A percentile compares a stretch with the other conserved stretches of the same genome.
Evolutionary conservation across 2,888 invertebrate genomes (phyloP).

Genomic region (Chloromyia formosa): DNA sequence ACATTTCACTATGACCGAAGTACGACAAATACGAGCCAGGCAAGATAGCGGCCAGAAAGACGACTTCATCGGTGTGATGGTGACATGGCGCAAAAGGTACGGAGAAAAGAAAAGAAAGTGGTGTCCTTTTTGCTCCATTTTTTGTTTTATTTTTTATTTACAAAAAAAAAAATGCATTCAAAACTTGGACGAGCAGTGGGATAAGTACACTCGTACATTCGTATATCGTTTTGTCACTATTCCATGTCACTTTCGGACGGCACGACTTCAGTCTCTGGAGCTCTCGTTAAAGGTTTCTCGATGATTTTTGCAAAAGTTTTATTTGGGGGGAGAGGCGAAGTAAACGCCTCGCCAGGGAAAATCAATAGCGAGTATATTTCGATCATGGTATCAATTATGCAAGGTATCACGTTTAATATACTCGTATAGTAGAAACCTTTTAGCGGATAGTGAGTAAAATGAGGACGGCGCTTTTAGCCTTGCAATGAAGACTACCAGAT

Average conservation of each 20-base stretch:
- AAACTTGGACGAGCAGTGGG: neutral
- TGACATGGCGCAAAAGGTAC: conserved; percentile 26
- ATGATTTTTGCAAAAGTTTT: conserved; percentile 25
- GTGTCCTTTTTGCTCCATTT: conserved; percentile 3
- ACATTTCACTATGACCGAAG: conserved; percentile 25
- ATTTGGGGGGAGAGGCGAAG: no score
- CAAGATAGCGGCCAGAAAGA: conserved; percentile 13
- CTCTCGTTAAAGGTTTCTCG: conserved; percentile 15
- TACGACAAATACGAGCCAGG: conserved; percentile 6
- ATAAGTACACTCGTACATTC: neutral
- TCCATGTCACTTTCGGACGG: neutral
- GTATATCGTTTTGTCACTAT: conserved; percentile 13
- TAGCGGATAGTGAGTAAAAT: no score
- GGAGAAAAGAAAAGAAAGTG: neutral
- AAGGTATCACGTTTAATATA: conserved; percentile 41
- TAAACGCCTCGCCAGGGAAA: conserved; percentile 11
- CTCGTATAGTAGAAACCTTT: conserved; percentile 38
- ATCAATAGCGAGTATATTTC: conserved; percentile 30
- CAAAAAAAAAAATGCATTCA: conserved; percentile 35
- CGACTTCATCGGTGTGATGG: no score
- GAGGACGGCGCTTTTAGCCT: no score
- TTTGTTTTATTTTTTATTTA: no score
- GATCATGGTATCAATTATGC: conserved; percentile 36
- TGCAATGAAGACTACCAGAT: no score
- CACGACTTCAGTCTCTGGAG: neutral